Base-by-base conservation (phyloP, 1,140 invertebrate genomes). In the Ips typographus region DNA sequence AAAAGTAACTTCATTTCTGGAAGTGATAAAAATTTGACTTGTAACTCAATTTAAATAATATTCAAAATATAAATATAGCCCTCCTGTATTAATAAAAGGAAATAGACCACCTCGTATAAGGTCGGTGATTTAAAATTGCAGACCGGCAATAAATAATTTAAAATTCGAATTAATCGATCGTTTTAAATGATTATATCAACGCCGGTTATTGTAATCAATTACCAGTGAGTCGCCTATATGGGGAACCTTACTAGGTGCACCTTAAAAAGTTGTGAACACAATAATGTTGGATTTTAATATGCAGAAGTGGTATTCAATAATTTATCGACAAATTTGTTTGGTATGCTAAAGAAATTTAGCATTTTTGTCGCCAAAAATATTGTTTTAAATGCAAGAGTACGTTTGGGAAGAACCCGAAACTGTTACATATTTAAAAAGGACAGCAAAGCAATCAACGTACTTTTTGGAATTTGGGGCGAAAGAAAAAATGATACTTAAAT, bases 201-300 rank as follows among this genome's bases (percentile, higher is more conserved):
- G 40, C 22, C 49, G 42, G 38, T 62, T 49, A 62, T 62, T 62
- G 60, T 62, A 43, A 36, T 62, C 60, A 44, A 62, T 62, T 49
- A 62, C 60, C n/a, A 49, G 49, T 62, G 60, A 49, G 37, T 36
- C 49, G 8, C 5, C 44, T 44, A 42, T 41, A 8, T 4, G 40
- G 43, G 1, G 37, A 49, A 62, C 22, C 42, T 62, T 44, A 41
- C 44, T 62, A 44, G 60, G 36, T 38, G 43, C 43, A 44, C 60
- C 41, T 47, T 62, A 62, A 62, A 22, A 4, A 49, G 43, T 22
- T 4, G 7, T 2, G 42, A 49, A 44, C 7, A 62, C 60, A 62
- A 59, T 59, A 59, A 62, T 47, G 40, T n/a, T 49, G 22, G 22
- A 4, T 36, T 49, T 62, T 62, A 62, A 62, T 47, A 62, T 62